phyloP scores from a whole-genome alignment of 2,888 invertebrate species.

The Coelogynopora nodosa region DNA sequence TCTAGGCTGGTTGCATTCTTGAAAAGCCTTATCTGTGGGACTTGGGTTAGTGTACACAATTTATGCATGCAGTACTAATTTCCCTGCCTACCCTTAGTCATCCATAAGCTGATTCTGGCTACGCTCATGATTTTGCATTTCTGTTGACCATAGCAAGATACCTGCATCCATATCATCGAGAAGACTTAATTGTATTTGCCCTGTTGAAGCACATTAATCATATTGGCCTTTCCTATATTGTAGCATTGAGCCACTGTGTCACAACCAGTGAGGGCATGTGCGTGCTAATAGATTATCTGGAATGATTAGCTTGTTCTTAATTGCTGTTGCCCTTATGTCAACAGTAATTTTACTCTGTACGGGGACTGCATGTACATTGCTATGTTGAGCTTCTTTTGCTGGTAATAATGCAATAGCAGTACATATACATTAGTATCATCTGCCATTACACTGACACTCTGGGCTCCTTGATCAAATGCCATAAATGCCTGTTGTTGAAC shows the following conservation, averaged over 20 bases:
- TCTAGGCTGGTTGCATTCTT: too few relatives aligned
- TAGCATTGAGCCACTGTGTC: neutral
- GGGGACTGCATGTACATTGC: neutral
- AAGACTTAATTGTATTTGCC: neutral
- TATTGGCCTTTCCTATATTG: neutral
- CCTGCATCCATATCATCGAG: neutral
- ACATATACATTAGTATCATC: constrained; percentile 16
- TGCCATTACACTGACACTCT: neutral
- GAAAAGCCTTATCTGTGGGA: too few relatives aligned
- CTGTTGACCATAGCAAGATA: constrained; percentile 13
- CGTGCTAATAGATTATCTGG: neutral
- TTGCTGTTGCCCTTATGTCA: neutral
- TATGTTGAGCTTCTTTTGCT: neutral
- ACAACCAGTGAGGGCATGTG: constrained; percentile 1
- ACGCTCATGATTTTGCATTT: neutral
- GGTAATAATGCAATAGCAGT: neutral
- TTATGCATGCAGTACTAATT: too few relatives aligned
- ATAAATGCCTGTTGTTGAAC: constrained; percentile 42
- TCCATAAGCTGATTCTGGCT: too few relatives aligned
- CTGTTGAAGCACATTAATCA: neutral
- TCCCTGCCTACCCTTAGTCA: too few relatives aligned
- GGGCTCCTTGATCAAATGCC: neutral
- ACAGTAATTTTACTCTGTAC: neutral
- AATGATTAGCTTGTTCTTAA: neutral
- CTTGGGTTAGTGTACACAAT: too few relatives aligned